phyloP scores from a whole-genome alignment of 2,888 invertebrate species.

The Erpobdella octoculata region DNA sequence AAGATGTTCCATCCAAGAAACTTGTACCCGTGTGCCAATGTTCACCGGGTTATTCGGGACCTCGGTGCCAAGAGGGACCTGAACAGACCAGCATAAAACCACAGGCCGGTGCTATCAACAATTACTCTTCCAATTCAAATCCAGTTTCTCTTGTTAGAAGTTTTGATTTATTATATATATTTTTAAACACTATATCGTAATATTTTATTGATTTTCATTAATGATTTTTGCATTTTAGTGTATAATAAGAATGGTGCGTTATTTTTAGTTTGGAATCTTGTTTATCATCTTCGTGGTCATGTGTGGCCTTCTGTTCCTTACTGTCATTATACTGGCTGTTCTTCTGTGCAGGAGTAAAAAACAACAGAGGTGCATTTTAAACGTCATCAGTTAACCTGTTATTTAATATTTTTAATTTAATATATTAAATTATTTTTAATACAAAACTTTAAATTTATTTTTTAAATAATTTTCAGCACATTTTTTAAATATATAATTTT shows the following conservation, averaged over 20 bases:
- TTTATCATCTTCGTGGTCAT: conserved; percentile 2
- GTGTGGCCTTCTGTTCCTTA: background rate
- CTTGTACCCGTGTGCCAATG: conserved; percentile 7
- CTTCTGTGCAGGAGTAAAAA: background rate
- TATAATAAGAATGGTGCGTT: background rate
- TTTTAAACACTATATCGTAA: background rate
- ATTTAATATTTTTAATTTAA: no score
- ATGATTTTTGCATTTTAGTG: background rate
- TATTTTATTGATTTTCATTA: background rate
- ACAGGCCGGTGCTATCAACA: no score
- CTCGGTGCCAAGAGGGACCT: background rate
- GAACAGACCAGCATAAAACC: background rate
- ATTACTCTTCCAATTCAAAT: no score
- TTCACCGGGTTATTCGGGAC: conserved; percentile 4
- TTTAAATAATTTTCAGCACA: no score
- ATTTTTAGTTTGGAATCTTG: conserved; percentile 8
- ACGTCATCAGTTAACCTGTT: no score
- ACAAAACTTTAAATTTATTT: no score
- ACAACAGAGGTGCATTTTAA: background rate
- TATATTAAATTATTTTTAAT: no score
- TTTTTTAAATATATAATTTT: no score
- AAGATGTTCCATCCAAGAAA: no score
- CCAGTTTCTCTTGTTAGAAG: no score
- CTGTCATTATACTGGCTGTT: background rate
- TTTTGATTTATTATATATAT: no score